These are phyloP conservation scores for Acinonyx jubatus DNA, from an alignment of 2,113 vertebrate species.

Conservation along the genomic window DNA sequence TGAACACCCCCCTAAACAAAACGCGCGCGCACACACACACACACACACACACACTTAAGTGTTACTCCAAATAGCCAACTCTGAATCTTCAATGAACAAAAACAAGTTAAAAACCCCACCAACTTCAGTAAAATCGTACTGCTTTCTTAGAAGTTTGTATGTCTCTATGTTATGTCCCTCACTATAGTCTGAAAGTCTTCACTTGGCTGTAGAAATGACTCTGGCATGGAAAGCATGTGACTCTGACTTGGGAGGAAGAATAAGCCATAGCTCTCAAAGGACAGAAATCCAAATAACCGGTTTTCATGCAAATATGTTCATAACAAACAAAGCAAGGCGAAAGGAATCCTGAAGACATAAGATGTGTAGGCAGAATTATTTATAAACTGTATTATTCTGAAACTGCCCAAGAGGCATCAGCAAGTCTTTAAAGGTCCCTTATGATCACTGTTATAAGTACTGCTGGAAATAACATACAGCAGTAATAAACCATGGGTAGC, in stretches of 20 bases:
- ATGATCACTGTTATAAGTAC: slow-evolving; percentile 55
- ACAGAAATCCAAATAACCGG: slow-evolving; percentile 45
- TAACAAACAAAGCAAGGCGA: slow-evolving; percentile 20
- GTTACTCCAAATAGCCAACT: neutral
- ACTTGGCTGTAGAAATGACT: neutral
- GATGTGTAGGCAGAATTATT: slow-evolving; percentile 67
- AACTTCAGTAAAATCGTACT: neutral
- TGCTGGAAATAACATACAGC: slow-evolving; percentile 60
- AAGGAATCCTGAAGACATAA: slow-evolving; percentile 47
- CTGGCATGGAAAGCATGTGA: rapidly evolving
- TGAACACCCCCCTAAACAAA: neutral
- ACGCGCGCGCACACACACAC: too few relatives aligned
- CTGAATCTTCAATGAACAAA: neutral
- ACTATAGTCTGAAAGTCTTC: slow-evolving; percentile 9
- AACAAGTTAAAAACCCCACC: neutral
- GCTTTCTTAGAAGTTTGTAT: slow-evolving; percentile 24
- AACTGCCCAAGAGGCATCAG: slow-evolving; percentile 61
- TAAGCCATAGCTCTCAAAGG: slow-evolving; percentile 40
- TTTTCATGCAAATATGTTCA: slow-evolving; percentile 55
- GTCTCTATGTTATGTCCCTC: neutral
- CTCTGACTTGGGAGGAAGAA: neutral
- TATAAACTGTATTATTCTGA: slow-evolving; percentile 60
- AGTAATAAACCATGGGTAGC: slow-evolving; percentile 65
- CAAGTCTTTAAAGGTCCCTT: slow-evolving; percentile 60
- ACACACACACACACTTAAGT: neutral